Evolutionary conservation across 2,888 invertebrate genomes (phyloP).

Genomic region (Agonum fuliginosum): DNA sequence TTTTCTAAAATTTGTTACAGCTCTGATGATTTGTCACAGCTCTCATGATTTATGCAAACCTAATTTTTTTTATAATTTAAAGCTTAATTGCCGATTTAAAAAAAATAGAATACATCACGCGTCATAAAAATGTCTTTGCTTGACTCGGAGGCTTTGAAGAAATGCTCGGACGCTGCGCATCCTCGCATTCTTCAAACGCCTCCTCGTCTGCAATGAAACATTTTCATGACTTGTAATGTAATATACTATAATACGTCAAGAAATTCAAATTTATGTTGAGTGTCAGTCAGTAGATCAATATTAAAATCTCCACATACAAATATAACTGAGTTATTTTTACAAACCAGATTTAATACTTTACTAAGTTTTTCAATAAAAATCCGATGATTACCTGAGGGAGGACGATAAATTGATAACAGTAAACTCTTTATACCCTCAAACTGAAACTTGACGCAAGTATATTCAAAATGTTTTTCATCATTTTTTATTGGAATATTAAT

Average conservation of each 20-base stretch:
- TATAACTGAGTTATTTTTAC: background rate
- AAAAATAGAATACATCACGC: too few species aligned
- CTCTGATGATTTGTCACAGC: too few species aligned
- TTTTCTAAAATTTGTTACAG: too few species aligned
- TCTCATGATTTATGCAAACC: too few species aligned
- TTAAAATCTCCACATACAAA: background rate
- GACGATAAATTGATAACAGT: background rate
- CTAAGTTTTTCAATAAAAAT: background rate
- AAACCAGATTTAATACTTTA: background rate
- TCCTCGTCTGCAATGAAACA: too few species aligned
- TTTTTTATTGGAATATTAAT: background rate
- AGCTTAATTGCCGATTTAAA: too few species aligned
- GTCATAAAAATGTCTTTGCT: too few species aligned
- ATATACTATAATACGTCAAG: background rate
- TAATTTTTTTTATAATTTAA: too few species aligned
- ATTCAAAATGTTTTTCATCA: background rate
- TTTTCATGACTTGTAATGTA: too few species aligned
- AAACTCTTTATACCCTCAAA: background rate
- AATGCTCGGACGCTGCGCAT: too few species aligned
- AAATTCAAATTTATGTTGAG: background rate
- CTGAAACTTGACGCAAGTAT: background rate
- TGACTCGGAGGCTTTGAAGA: too few species aligned
- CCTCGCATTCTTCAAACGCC: too few species aligned
- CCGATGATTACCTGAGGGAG: background rate
- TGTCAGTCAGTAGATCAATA: background rate